These are phyloP conservation scores for Amiota minor DNA, from an alignment of 2,888 invertebrate species.

Conservation along the genomic window DNA sequence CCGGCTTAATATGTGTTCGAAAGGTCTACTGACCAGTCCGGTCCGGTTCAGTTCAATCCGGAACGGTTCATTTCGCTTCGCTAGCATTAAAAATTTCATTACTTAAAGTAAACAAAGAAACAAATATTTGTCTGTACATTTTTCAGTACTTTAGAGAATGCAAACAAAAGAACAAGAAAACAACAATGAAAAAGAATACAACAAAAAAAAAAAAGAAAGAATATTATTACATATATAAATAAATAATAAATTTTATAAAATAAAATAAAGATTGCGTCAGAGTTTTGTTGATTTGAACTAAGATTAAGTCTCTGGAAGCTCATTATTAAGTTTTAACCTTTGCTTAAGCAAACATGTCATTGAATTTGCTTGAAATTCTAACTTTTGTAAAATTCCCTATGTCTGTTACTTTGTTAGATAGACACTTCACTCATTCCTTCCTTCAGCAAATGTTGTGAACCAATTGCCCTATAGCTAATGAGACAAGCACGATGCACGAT, in stretches of 20 bases:
- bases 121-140: slow-evolving; percentile 64
- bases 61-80: no score
- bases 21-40: no score
- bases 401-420: no score
- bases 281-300: no score
- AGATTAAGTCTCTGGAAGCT: no score
- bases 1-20: slow-evolving; percentile 25
- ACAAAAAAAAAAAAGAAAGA: no score
- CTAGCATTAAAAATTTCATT: slow-evolving; percentile 48
- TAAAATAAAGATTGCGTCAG: not conserved
- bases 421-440: no score
- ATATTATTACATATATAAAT: not conserved
- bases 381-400: no score
- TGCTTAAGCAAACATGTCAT: no score
- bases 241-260: slow-evolving; percentile 1
- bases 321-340: no score
- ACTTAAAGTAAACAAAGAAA: slow-evolving; percentile 59
- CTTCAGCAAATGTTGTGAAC: not conserved
- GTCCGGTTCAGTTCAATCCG: no score
- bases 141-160: slow-evolving; percentile 59
- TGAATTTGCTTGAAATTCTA: no score
- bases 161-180: not conserved
- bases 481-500: not conserved
- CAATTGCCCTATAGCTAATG: slow-evolving; percentile 24
- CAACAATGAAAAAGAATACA: not conserved